Conservation (phyloP, 2,797 vertebrate genomes). For the Sciurus vulgaris region DNA sequence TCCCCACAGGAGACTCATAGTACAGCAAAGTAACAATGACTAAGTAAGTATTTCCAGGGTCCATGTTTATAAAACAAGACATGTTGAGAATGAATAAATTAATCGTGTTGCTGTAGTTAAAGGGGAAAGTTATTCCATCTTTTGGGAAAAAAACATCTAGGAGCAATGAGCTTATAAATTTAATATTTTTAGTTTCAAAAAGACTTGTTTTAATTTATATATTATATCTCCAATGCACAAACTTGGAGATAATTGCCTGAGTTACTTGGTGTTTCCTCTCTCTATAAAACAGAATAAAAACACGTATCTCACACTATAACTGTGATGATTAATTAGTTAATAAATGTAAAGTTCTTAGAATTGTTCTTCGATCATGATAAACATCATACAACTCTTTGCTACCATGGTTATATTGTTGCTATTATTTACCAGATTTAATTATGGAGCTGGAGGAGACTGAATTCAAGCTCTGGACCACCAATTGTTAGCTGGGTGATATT, state of each 20-base stretch:
- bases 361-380: background rate
- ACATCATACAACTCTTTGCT: background rate
- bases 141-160: background rate
- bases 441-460: background rate
- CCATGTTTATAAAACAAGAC: background rate
- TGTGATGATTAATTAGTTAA: background rate
- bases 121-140: background rate
- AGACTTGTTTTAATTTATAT: background rate
- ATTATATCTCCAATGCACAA: background rate
- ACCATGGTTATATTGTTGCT: background rate
- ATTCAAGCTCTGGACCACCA: background rate
- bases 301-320: background rate
- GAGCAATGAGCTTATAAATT: background rate
- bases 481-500: background rate
- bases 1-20: background rate
- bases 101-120: background rate
- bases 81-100: background rate
- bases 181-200: constrained; percentile 7
- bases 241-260: background rate
- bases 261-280: background rate
- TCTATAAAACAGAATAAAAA: background rate
- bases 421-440: constrained; percentile 31
- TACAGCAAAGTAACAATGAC: background rate
- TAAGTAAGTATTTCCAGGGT: background rate
- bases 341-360: background rate